Evolutionary conservation across 2,113 vertebrate species (phyloP), one percentile per base, ranked within the genome.

Genomic region (Phylloscopus whistleri): DNA sequence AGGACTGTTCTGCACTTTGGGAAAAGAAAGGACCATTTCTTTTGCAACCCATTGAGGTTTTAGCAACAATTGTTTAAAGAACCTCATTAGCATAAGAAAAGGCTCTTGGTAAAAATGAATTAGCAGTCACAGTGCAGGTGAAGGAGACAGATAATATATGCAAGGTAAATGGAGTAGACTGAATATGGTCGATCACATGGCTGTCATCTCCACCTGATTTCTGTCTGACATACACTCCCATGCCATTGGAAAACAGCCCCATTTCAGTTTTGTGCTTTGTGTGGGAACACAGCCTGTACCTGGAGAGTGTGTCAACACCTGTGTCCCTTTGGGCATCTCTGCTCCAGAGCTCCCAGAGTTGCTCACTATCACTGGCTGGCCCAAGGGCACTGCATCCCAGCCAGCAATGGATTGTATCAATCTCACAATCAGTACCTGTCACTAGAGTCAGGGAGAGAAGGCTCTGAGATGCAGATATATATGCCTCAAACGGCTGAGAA

Each of bases 1-100:
- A 91, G 59, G 84, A 69, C 87, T 76, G 46, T n/a, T 95, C 70
- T 83, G 64, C 75, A 70, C 68, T 93, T 84, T 39, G 59, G 92
- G 53, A 49, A 85, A 88, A 91, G 33, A 83, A 91, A 93, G n/a
- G 39, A 52, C 75, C 13, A 74, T 93, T 88, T 83, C 79, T 93
- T 67, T 83, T 48, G 10, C 43, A 93, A 90, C 15, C 37, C 27
- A 15, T 64, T 55, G 73, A 75, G 58, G 20, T 95, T 96, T 95
- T 88, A 95, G 63, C 64, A 93, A 84, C 79, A 88, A 93, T 86
- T 95, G 84, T 90, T 97, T 96, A 77, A 97, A 93, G 90, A 88
- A 73, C 7, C 9, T 84, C 46, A 96, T 97, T 94, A 95, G 80
- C 93, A 94, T 94, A 84, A 95, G 79, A 95, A 95, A 96, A 95